Evolutionary conservation across 2,888 invertebrate species (phyloP).

Genomic region (Conchocele bisecta): DNA sequence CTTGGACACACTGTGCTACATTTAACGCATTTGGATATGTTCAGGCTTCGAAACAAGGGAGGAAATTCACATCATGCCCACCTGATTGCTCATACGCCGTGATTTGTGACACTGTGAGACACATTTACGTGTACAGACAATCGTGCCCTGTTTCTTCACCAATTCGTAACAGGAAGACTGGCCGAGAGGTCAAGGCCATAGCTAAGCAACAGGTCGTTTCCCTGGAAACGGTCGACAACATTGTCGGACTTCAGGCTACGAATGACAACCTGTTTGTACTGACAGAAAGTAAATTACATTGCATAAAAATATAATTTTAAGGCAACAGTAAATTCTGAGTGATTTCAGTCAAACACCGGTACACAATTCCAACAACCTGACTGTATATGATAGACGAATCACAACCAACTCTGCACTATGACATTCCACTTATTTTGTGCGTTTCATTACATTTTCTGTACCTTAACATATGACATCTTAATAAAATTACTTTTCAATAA

Average conservation of each 20-base stretch:
- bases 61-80: conserved; percentile 90
- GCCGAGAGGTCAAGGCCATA: conserved; percentile 85
- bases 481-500: no score
- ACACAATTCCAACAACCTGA: no score
- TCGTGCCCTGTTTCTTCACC: conserved; percentile 84
- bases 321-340: no score
- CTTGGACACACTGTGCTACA: conserved; percentile 89
- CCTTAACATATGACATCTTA: no score
- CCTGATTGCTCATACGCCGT: conserved; percentile 90
- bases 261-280: conserved; percentile 88
- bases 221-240: conserved; percentile 87
- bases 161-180: conserved; percentile 88
- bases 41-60: conserved; percentile 91
- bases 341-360: no score
- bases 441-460: no score
- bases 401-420: no score
- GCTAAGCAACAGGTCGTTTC: conserved; percentile 91
- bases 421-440: no score
- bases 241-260: conserved; percentile 89
- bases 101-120: conserved; percentile 89
- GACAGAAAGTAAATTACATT: conserved; percentile 83
- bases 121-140: conserved; percentile 90
- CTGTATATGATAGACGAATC: no score
- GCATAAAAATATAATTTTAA: conserved; percentile 55
- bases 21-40: conserved; percentile 93